Percentiles rank a stretch among this genome's conserved stretches.
Evolutionary conservation across 2,888 invertebrate genomes (phyloP).

Genomic region (Polyploca ridens): DNA sequence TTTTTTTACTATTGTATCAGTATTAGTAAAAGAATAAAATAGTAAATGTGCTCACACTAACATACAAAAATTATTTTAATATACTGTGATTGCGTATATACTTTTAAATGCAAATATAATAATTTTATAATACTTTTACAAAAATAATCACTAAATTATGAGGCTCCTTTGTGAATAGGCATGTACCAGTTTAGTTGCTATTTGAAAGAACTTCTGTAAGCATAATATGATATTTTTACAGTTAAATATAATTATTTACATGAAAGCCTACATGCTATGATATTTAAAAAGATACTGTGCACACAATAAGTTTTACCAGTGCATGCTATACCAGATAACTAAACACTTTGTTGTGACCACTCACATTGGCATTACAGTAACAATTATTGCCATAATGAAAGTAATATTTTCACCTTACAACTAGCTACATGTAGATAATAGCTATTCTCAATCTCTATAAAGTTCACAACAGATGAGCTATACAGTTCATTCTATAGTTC

Average conservation of each 20-base stretch:
- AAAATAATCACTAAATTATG: constrained; percentile 12
- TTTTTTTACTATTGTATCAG: neutral
- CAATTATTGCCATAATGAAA: neutral
- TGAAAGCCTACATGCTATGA: neutral
- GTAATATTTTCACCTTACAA: neutral
- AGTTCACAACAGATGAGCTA: neutral
- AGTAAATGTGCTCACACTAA: constrained; percentile 4
- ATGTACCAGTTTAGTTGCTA: neutral
- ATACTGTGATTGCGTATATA: constrained; percentile 9
- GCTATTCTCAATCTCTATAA: neutral
- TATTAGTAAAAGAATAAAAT: constrained; percentile 2
- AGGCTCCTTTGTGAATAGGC: constrained; percentile 3
- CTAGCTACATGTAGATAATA: neutral
- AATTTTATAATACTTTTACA: constrained; percentile 9
- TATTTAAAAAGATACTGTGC: neutral
- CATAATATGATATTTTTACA: neutral
- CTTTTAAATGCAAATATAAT: constrained; percentile 13
- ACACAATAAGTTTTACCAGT: neutral
- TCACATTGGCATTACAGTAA: neutral
- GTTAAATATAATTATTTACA: neutral
- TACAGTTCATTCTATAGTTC: neutral
- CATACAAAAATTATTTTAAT: constrained; percentile 9
- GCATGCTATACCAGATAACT: neutral
- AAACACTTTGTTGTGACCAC: neutral
- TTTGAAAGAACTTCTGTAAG: neutral